These are phyloP conservation scores for Whitmania pigra DNA, from an alignment of 1,140 invertebrate genomes.

Conservation along the genomic window DNA sequence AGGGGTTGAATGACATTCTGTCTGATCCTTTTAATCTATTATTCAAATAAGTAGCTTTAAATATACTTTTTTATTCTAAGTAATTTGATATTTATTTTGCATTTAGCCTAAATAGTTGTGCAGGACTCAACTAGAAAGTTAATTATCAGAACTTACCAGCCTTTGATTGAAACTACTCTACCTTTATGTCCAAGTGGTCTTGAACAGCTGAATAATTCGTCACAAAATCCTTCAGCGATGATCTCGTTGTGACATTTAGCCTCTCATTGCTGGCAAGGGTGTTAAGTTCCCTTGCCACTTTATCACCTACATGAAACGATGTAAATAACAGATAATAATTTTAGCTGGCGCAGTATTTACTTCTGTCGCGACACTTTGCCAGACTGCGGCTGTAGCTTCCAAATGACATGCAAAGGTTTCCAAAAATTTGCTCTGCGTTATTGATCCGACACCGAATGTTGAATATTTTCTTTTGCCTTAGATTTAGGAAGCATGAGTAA, in stretches of 20 bases:
- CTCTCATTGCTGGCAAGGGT: neutral
- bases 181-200: constrained; percentile 1
- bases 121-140: neutral
- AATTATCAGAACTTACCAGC: neutral
- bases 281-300: neutral
- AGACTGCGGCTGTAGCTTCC: neutral
- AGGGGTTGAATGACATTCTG: constrained; percentile 8
- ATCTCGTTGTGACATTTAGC: neutral
- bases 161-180: neutral
- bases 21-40: constrained; percentile 4
- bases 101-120: neutral
- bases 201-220: constrained; percentile 7
- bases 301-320: neutral
- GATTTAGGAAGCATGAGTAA: neutral
- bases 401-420: constrained; percentile 3
- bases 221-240: neutral
- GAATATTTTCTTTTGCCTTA: neutral
- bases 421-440: neutral
- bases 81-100: neutral
- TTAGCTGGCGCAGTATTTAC: neutral
- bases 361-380: constrained; percentile 9
- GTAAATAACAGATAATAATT: constrained; percentile 5
- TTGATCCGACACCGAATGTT: neutral
- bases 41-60: too few species aligned
- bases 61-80: too few species aligned